A percentile compares a stretch with the other conserved stretches of the same genome.
These are phyloP conservation scores for Polymixis lichenea DNA, from an alignment of 2,888 invertebrate species.

Conservation along the genomic window DNA sequence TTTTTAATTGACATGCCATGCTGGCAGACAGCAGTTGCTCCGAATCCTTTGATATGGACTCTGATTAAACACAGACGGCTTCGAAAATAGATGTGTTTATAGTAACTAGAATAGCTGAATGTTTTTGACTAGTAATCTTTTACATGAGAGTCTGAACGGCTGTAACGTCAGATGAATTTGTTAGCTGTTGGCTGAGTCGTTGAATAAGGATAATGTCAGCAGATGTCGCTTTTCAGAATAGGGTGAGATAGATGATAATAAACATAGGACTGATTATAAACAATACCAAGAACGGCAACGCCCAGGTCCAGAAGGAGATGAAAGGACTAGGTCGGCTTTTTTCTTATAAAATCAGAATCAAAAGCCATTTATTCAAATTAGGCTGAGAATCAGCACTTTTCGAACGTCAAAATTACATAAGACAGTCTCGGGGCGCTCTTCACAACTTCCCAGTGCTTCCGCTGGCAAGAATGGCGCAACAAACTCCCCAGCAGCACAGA, in stretches of 20 bases:
- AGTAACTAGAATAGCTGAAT: constrained; percentile 61
- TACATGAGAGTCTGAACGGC: constrained; percentile 44
- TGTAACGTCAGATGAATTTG: constrained; percentile 35
- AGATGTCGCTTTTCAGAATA: constrained; percentile 39
- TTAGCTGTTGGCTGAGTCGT: constrained; percentile 10
- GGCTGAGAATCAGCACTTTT: no score
- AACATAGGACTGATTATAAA: background rate
- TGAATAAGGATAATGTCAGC: constrained; percentile 33
- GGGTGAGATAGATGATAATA: background rate
- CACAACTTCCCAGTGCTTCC: no score
- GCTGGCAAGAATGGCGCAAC: no score
- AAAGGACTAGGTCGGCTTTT: background rate
- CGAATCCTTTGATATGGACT: constrained; percentile 68
- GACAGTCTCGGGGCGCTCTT: no score
- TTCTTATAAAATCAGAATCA: background rate
- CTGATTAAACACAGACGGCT: constrained; percentile 74
- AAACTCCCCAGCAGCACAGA: no score
- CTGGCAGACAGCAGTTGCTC: constrained; percentile 44
- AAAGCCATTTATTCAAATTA: no score
- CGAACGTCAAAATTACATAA: no score
- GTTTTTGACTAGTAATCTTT: constrained; percentile 54
- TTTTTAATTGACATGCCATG: constrained; percentile 65
- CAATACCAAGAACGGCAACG: background rate
- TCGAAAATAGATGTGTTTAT: constrained; percentile 75
- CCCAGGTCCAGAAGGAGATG: background rate